A percentile compares a stretch with the other conserved stretches of the same genome.
Conservation (phyloP, 2,888 invertebrate species). For the Malthinus seriepunctatus region DNA sequence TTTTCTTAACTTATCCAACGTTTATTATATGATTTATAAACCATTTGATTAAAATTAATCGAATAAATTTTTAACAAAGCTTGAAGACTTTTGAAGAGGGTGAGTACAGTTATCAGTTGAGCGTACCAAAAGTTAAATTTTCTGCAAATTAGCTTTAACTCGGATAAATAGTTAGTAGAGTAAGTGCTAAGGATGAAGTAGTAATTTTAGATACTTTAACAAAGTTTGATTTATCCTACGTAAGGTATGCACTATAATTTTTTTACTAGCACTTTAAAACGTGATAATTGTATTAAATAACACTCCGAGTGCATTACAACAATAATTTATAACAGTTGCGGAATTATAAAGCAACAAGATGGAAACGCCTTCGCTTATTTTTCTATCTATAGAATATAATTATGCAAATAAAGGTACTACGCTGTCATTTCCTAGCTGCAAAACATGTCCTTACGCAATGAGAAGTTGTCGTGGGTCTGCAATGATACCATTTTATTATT, state of each 20-base stretch:
- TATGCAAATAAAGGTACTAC: conserved; percentile 37
- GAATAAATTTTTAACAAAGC: no score
- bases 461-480: conserved; percentile 22
- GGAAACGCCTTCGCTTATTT: conserved; percentile 19
- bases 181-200: no score
- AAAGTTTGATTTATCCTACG: no score
- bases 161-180: no score
- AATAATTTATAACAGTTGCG: conserved; percentile 11
- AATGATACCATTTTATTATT: conserved; percentile 14
- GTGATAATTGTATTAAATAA: conserved; percentile 7
- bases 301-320: conserved; percentile 8
- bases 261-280: neutral
- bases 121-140: no score
- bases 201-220: no score
- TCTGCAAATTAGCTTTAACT: no score
- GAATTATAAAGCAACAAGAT: conserved; percentile 25
- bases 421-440: conserved; percentile 33
- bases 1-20: no score
- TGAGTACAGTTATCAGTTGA: no score
- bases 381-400: conserved; percentile 28
- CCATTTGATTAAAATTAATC: no score
- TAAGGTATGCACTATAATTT: neutral
- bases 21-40: no score
- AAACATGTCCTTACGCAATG: conserved; percentile 36
- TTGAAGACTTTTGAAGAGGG: no score